phyloP scores from a whole-genome alignment of 2,888 invertebrate genomes.

The Lasioglossum oenotherae region DNA sequence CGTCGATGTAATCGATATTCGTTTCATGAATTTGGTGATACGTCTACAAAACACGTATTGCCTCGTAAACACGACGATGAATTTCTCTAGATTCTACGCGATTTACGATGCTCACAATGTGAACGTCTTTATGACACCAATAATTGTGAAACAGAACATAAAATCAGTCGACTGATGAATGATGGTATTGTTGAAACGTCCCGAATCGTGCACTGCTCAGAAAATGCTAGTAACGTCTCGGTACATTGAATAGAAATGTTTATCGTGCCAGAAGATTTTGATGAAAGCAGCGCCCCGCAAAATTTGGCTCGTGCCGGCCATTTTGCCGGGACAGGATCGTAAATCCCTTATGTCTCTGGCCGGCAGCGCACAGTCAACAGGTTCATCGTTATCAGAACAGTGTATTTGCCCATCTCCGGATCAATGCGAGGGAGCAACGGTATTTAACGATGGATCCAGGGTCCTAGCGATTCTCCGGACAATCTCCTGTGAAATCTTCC shows the following conservation, averaged over 20 bases:
- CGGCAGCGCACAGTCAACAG: background rate
- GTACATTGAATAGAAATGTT: background rate
- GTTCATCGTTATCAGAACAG: background rate
- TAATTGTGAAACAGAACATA: background rate
- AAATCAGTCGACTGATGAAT: background rate
- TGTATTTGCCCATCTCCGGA: conserved; percentile 10
- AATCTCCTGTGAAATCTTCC: conserved; percentile 58
- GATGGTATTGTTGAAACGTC: background rate
- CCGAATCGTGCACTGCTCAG: background rate
- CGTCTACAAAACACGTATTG: background rate
- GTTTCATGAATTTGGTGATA: background rate
- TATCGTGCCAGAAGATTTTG: background rate
- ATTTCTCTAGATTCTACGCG: background rate
- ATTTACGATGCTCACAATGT: background rate
- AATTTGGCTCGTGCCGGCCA: background rate
- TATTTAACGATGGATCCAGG: conserved; percentile 49
- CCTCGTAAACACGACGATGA: background rate
- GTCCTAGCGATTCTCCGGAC: conserved; percentile 33
- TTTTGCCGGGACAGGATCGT: background rate
- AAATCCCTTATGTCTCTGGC: background rate
- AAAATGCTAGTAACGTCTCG: background rate
- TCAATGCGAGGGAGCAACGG: conserved; percentile 27
- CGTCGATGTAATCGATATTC: too few species aligned
- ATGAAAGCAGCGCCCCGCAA: background rate
- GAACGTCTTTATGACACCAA: background rate